Evolutionary conservation across 2,888 invertebrate species (phyloP).

Genomic region (Diogma glabrata): DNA sequence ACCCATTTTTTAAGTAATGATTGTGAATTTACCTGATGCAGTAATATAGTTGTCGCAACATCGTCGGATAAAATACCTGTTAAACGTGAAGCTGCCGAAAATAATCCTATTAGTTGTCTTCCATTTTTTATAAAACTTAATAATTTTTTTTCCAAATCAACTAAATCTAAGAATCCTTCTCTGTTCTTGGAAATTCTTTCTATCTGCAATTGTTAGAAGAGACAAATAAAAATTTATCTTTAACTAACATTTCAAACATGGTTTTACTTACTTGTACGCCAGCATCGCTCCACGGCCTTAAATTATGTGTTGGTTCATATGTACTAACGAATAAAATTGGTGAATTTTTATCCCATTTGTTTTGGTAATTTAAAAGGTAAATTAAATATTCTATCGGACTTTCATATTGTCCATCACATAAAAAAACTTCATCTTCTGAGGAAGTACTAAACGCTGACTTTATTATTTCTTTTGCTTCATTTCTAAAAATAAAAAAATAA

Average conservation of each 20-base stretch:
- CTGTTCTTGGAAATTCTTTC: constrained; percentile 66
- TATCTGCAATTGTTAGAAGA: constrained; percentile 44
- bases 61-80: constrained; percentile 80
- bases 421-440: constrained; percentile 66
- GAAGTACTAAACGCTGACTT: constrained; percentile 67
- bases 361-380: constrained; percentile 14
- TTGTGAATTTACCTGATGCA: too few species aligned
- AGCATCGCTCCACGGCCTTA: constrained; percentile 72
- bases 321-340: constrained; percentile 41
- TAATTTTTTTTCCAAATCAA: constrained; percentile 59
- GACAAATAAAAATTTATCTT: too few species aligned
- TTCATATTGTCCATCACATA: constrained; percentile 29
- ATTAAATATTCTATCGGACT: constrained; percentile 18
- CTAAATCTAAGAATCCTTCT: constrained; percentile 67
- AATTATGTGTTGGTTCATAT: constrained; percentile 61
- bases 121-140: constrained; percentile 48
- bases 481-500: constrained; percentile 40
- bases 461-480: constrained; percentile 70
- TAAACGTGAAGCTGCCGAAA: constrained; percentile 78
- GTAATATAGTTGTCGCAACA: constrained; percentile 62
- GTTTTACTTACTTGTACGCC: constrained; percentile 62
- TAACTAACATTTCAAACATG: too few species aligned
- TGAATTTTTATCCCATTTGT: neutral
- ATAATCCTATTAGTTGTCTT: constrained; percentile 69
- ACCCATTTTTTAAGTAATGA: neutral